These are phyloP conservation scores for Sinosuthora webbiana DNA, from an alignment of 2,113 vertebrate genomes.

Conservation along the genomic window DNA sequence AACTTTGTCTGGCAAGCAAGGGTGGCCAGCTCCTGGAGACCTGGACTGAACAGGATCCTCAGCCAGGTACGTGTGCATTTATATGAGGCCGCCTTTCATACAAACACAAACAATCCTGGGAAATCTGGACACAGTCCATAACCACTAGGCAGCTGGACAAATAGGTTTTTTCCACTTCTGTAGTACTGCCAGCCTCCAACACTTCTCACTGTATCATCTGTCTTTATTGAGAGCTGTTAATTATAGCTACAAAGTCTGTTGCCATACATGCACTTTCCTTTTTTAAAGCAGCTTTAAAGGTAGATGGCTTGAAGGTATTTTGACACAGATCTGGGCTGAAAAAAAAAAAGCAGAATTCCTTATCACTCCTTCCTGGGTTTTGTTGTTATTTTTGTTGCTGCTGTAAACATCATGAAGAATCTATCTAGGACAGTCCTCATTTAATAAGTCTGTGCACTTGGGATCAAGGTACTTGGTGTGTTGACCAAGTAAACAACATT, in stretches of 20 bases:
- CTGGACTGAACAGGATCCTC: background rate
- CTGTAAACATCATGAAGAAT: background rate
- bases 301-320: slow-evolving; percentile 27
- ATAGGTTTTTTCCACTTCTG: slow-evolving; percentile 62
- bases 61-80: background rate
- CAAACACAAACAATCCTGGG: slow-evolving; percentile 12
- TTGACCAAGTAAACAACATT: background rate
- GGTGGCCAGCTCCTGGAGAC: background rate
- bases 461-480: background rate
- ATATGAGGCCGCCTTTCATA: background rate
- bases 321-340: background rate
- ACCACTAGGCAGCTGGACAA: slow-evolving; percentile 65
- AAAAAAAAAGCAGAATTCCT: background rate
- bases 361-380: background rate
- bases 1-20: background rate
- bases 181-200: slow-evolving; percentile 28
- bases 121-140: slow-evolving; percentile 39
- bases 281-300: slow-evolving; percentile 49
- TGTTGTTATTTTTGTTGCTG: background rate
- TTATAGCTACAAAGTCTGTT: slow-evolving; percentile 29
- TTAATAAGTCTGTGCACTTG: background rate
- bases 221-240: slow-evolving; percentile 56
- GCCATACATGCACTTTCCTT: slow-evolving; percentile 11
- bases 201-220: background rate
- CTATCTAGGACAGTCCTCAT: background rate